Evolutionary conservation across 2,888 invertebrate species (phyloP), one percentile per base, ranked within the genome.

Genomic region (Drosophila cracens): DNA sequence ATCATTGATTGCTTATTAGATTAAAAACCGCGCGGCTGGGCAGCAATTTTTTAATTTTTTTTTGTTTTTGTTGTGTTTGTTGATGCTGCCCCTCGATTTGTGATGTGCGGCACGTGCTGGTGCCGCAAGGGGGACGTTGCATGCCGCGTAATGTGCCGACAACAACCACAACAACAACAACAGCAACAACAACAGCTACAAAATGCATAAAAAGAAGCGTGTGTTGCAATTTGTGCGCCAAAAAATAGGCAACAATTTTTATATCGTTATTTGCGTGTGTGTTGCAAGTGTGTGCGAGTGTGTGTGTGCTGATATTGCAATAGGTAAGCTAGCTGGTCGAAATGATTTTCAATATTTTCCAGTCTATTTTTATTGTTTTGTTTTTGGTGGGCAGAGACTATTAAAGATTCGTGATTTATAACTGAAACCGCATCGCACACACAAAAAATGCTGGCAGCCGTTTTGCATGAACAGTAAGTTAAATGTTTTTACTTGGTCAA

Each of bases 1-100:
- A 89, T 87, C 89, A 89, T 90, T 89, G 91, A 90, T 90, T 89
- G 91, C 91, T 83, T 89, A 90, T 90, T 89, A 90, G 87, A 87
- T 90, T 87, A 87, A 84, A 87, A 85, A 66, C 71, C 81, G 66
- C 76, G 83, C 86, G 88, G 76, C 70, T 81, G 87, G 57, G 65
- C 71, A 73, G 29, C 74, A 46, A 40, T 52, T 57, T 29, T 31
- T 60, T 74, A 57, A 8, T 46, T 21, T 36, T 16, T 33, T 13
- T 13, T 13, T 34, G 7, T 73, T 54, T 69, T 66, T 48, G n/a
- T 40, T 69, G 48, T 48, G 16, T 10, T 10, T 31, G 52, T 13
- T 31, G 46, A n/a, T 7, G 33, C 56, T 40, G 33, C 16, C 25
- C 29, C 46, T 33, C 57, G 67, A 58, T 66, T 76, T 72, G 60